Evolutionary conservation across 2,888 invertebrate genomes (phyloP).

Genomic region (Camptogramma bilineatum): DNA sequence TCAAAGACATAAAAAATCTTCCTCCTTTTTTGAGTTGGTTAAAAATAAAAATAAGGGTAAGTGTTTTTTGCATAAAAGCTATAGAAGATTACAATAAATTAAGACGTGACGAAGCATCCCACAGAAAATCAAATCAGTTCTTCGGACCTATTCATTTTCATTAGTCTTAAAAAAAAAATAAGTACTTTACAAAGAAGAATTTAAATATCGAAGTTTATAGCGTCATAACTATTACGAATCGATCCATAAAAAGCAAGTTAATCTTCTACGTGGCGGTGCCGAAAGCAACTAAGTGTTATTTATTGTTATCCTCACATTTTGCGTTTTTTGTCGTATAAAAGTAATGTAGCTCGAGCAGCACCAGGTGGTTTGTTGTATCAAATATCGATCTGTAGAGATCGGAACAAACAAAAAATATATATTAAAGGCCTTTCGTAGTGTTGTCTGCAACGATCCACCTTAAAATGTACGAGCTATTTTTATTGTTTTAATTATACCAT

Average conservation of each 20-base stretch:
- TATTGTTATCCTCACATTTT: conserved; percentile 58
- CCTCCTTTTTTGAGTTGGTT: too few relatives aligned
- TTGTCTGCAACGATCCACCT: conserved; percentile 24
- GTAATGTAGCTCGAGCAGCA: conserved; percentile 61
- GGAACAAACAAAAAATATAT: conserved; percentile 16
- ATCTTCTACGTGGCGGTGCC: conserved; percentile 55
- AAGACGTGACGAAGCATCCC: background rate
- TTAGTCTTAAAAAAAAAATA: background rate
- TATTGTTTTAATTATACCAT: conserved; percentile 23
- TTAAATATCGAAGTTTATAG: conserved; percentile 35
- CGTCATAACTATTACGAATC: conserved; percentile 28
- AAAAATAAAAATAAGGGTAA: too few relatives aligned
- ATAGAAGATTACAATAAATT: too few relatives aligned
- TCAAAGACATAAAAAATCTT: too few relatives aligned
- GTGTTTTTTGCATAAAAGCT: too few relatives aligned
- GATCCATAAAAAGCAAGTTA: conserved; percentile 45
- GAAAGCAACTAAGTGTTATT: conserved; percentile 63
- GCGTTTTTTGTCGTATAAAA: conserved; percentile 62
- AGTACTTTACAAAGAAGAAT: conserved; percentile 27
- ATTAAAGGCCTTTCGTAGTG: conserved; percentile 11
- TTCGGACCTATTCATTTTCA: background rate
- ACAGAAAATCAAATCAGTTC: conserved; percentile 14
- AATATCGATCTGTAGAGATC: conserved; percentile 59
- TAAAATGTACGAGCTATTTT: background rate
- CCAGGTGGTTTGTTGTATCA: conserved; percentile 69